Evolutionary conservation across 2,797 vertebrate species (phyloP), one percentile per base, ranked within the genome.

Genomic region (Paratrypauchen microcephalus): DNA sequence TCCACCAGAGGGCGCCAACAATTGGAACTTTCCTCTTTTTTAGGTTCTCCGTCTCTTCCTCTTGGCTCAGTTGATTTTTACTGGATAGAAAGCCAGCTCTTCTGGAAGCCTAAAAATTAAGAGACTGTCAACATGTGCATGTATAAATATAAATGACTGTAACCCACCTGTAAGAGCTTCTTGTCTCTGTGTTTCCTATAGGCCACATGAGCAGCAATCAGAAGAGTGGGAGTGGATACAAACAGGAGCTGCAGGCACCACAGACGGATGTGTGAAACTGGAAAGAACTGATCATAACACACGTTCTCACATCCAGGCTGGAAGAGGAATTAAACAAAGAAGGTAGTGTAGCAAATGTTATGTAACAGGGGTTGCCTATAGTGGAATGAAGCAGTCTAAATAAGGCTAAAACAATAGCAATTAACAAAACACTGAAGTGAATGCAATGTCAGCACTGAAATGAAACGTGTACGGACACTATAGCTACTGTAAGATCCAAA

Each of bases 171-270:
- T 2, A 90, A 74, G 39, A 91, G 78, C 54, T 71, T 89, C 76
- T 87, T 93, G 12, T 86, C 86, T 0, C 16, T 50, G 6, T 85
- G 86, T 68, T 92, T 90, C 32, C 85, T 75, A 48, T 92, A 92
- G 54, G 86, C 81, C 73, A 91, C 91, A 1, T 93, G 83, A 88
- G 90, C 90, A 0, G 90, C 75, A 0, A 93, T 89, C 65, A 93
- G 76, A 39, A 93, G 88, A 0, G 92, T 83, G 0, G 92, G 92
- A 0, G 91, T 88, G 64, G 92, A 90, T 26, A 93, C 92, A 4
- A 92, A 92, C 79, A 93, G 76, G 0, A 93, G 90, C 85, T 93
- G 92, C 45, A 93, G 91, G 67, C 91, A 90, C 92, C 92, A 93
- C 50, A 93, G 92, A 32, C 92, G 89, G 70, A 93, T 88, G 82